These are phyloP conservation scores for Urosaurus nigricauda DNA, from an alignment of 2,797 vertebrate genomes.

Conservation along the genomic window DNA sequence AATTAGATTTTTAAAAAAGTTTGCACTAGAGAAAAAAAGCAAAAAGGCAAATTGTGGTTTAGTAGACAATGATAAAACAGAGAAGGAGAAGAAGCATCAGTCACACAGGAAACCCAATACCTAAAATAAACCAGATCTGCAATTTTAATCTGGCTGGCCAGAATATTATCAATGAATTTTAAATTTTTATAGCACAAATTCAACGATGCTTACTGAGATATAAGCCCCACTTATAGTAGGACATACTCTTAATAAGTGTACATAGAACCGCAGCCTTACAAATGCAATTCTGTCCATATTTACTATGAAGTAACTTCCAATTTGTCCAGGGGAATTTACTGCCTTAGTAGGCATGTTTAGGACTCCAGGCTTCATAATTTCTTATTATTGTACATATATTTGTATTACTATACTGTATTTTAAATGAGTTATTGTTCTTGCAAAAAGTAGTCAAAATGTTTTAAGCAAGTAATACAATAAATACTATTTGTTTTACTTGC, in stretches of 20 bases:
- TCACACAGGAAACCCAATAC: background rate
- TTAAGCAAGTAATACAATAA: slow-evolving; percentile 1
- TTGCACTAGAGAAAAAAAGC: background rate
- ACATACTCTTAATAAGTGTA: background rate
- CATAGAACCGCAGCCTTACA: background rate
- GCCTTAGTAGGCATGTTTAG: background rate
- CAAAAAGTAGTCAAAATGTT: background rate
- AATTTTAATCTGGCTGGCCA: background rate
- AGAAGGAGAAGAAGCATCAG: background rate
- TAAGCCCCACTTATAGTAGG: background rate
- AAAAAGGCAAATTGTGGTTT: background rate
- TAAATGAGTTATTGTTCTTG: too few species aligned
- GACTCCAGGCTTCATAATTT: background rate
- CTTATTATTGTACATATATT: background rate
- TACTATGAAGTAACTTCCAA: background rate
- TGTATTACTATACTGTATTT: background rate
- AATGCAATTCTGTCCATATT: background rate
- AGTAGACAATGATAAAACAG: background rate
- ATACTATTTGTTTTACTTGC: background rate
- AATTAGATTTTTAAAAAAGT: background rate
- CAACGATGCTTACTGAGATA: background rate
- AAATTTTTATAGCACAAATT: background rate
- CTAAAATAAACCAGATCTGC: background rate
- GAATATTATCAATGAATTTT: background rate
- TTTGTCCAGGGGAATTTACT: background rate